Conservation (phyloP, 2,113 vertebrate species). For the Ammodytes marinus region DNA sequence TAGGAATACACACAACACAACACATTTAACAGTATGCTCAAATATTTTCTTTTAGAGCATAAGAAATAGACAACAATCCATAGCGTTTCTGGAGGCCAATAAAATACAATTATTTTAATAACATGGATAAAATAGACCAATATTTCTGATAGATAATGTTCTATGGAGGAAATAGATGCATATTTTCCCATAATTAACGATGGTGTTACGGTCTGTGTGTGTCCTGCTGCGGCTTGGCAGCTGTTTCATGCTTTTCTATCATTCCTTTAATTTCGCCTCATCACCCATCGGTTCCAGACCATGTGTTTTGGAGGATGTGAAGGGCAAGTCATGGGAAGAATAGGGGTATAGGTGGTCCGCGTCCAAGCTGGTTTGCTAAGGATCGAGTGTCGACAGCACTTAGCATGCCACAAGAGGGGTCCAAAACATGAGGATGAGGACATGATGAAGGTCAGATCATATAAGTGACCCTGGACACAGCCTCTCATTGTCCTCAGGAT, state of each 20-base stretch:
- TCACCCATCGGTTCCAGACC: slow-evolving; percentile 44
- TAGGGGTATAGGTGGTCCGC: slow-evolving; percentile 15
- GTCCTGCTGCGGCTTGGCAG: slow-evolving; percentile 20
- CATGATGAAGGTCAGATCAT: slow-evolving; percentile 15
- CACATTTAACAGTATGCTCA: neutral
- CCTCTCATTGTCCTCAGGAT: slow-evolving; percentile 8
- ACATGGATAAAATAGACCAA: neutral
- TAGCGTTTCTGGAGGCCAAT: neutral
- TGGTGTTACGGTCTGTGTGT: slow-evolving; percentile 26
- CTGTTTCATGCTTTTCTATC: slow-evolving; percentile 32
- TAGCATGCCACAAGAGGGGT: slow-evolving; percentile 14
- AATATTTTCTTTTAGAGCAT: neutral
- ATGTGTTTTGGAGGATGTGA: slow-evolving; percentile 41
- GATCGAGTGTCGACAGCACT: slow-evolving; percentile 50
- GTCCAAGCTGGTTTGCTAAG: slow-evolving; percentile 49
- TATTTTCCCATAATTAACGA: too few species aligned
- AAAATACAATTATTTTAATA: neutral
- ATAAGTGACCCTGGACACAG: slow-evolving; percentile 26
- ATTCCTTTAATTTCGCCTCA: slow-evolving; percentile 56
- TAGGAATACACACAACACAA: slow-evolving; percentile 10
- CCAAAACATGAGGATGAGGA: slow-evolving; percentile 11
- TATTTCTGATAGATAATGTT: neutral
- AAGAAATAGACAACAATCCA: neutral
- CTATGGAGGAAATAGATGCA: neutral
- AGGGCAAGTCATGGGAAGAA: slow-evolving; percentile 9